These are phyloP conservation scores for Notoglanidium macrostoma DNA, from an alignment of 2,797 vertebrate species.

Conservation along the genomic window DNA sequence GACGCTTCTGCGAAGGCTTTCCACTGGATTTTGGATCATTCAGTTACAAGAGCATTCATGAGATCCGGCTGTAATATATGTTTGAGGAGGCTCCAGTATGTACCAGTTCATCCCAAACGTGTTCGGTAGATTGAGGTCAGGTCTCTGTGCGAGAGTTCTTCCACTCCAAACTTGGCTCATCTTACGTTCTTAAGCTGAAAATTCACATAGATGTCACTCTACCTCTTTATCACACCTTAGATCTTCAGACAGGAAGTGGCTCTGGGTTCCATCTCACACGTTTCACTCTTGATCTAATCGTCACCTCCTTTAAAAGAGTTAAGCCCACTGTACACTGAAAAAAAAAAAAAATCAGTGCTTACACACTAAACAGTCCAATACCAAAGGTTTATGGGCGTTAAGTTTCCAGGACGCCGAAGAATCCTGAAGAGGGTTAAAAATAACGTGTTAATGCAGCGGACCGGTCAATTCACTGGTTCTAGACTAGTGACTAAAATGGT, in stretches of 20 bases:
- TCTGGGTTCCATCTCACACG: not conserved
- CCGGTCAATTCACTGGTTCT: not conserved
- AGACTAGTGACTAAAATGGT: not conserved
- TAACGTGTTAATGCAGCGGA: not conserved
- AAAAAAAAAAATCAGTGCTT: not conserved
- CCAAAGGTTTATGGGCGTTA: not conserved
- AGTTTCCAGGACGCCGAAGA: not conserved
- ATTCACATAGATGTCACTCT: not conserved
- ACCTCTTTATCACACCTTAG: too few species aligned
- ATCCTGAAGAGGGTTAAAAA: not conserved
- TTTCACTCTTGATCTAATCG: not conserved
- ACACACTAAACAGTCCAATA: not conserved
- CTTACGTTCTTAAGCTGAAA: not conserved
- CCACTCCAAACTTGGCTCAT: not conserved
- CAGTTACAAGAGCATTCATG: not conserved
- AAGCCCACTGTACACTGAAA: not conserved
- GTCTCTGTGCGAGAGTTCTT: not conserved
- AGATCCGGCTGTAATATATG: not conserved
- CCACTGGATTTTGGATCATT: not conserved
- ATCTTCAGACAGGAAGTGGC: slow-evolving; percentile 16
- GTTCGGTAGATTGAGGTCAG: not conserved
- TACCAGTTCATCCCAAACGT: not conserved
- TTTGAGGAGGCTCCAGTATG: not conserved
- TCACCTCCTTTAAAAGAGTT: not conserved
- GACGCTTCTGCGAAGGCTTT: not conserved